phyloP scores from a whole-genome alignment of 2,113 vertebrate species.

The Perccottus glenii region DNA sequence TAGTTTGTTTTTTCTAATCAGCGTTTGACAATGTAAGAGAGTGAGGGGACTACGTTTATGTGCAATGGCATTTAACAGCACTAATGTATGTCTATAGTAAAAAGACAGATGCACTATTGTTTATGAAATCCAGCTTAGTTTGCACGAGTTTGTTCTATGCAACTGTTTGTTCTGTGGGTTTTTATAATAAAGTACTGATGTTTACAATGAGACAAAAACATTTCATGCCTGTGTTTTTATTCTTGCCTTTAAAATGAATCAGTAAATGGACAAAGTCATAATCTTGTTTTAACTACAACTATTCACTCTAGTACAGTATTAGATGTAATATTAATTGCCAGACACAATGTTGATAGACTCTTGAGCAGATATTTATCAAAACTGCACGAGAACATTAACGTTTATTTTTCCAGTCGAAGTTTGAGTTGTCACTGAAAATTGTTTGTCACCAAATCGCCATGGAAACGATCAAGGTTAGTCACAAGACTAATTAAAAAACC shows the following conservation, averaged over 20 bases:
- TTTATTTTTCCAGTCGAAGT: too few relatives aligned
- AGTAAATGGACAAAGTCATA: background rate
- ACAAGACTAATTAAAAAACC: too few relatives aligned
- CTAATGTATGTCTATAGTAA: slow-evolving; percentile 9
- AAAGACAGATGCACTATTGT: slow-evolving; percentile 27
- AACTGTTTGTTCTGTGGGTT: slow-evolving; percentile 35
- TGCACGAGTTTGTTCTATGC: slow-evolving; percentile 64
- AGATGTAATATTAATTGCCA: too few relatives aligned
- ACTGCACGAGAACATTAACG: too few relatives aligned
- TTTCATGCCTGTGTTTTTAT: slow-evolving; percentile 7
- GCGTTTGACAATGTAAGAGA: slow-evolving; percentile 19
- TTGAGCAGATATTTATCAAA: too few relatives aligned
- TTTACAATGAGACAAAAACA: slow-evolving; percentile 64
- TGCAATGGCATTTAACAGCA: slow-evolving; percentile 25
- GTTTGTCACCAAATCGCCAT: too few relatives aligned
- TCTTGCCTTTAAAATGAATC: background rate
- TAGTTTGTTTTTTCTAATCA: slow-evolving; percentile 34
- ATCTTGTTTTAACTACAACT: too few relatives aligned
- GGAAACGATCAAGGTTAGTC: too few relatives aligned
- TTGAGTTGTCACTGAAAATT: too few relatives aligned
- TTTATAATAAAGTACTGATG: slow-evolving; percentile 61
- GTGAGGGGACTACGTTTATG: background rate
- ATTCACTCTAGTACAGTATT: too few relatives aligned
- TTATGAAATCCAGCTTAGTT: slow-evolving; percentile 35
- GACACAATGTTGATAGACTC: too few relatives aligned